Evolutionary conservation across 2,888 invertebrate species (phyloP).

Genomic region (Labia minor): DNA sequence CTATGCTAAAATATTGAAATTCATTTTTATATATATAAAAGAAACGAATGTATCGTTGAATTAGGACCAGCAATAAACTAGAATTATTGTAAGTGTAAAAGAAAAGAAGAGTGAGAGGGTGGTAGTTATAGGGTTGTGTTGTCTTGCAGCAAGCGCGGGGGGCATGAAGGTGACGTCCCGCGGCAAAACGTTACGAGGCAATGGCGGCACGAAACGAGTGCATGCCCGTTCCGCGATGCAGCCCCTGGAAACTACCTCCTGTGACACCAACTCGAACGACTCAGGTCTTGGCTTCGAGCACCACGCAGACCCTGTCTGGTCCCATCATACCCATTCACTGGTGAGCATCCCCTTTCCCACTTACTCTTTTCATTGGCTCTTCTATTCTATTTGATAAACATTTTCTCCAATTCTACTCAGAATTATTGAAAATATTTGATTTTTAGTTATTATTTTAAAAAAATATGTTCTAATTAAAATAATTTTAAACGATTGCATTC

Average conservation of each 20-base stretch:
- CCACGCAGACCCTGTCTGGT: constrained; percentile 45
- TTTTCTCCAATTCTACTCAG: too few relatives aligned
- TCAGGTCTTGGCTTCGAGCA: constrained; percentile 79
- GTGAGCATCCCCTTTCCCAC: constrained; percentile 28
- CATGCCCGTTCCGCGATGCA: neutral
- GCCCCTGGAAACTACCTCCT: constrained; percentile 33
- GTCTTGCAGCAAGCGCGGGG: neutral
- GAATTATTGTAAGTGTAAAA: too few relatives aligned
- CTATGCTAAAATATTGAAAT: too few relatives aligned
- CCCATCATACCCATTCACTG: constrained; percentile 30
- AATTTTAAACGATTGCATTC: too few relatives aligned
- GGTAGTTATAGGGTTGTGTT: neutral
- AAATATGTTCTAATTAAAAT: too few relatives aligned
- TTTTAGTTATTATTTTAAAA: too few relatives aligned
- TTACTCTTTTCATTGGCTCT: constrained; percentile 26
- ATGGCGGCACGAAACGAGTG: neutral
- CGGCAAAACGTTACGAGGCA: neutral
- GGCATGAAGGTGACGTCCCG: neutral
- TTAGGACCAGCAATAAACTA: too few relatives aligned
- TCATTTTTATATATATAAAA: too few relatives aligned
- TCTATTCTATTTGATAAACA: constrained; percentile 27
- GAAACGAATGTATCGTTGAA: too few relatives aligned
- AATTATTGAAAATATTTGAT: too few relatives aligned
- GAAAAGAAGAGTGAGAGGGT: too few relatives aligned
- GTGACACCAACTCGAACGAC: constrained; percentile 75